Evolutionary conservation across 2,797 vertebrate genomes (phyloP), one percentile per base, ranked within the genome.

Genomic region (Sebastes trivittatus): DNA sequence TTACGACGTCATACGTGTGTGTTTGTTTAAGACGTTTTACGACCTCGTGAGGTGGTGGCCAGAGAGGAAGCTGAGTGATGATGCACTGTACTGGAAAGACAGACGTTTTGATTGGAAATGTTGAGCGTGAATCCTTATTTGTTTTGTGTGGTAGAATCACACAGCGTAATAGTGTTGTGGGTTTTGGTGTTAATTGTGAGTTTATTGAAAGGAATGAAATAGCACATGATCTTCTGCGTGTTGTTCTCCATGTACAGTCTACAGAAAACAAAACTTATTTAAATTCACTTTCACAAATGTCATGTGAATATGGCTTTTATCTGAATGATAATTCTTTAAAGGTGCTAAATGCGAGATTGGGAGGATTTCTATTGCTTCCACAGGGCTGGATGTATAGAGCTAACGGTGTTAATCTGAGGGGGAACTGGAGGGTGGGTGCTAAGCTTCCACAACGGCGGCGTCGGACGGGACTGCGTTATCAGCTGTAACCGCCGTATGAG

Each of bases 11-110:
- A 90, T 68, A 46, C 11, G 11, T 78, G 27, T 6, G 32, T 92
- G 85, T 92, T 92, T 90, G 72, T 32, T 84, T 23, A 83, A 56
- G 65, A 77, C 13, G 2, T 94, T 94, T 94, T 94, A 82, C 7
- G 16, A 82, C 62, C 52, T 74, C 13, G 66, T 1, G 22, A 71
- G 85, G 74, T 87, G 92, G 56, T 11, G 8, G 49, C 14, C 1
- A 6, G 79, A 75, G 77, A 82, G 81, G 82, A 89, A 68, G 69
- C 71, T 4, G 72, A 30, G 42, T 38, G 61, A 56, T 67, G 46
- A 87, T 77, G 71, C 65, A 49, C 52, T 66, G 60, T 22, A 36
- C 60, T 61, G 80, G 55, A 75, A 77, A 71, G 56, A 11, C 55
- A 23, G 58, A 63, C 46, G 72, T 59, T 69, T 64, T 29, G 8